Evolutionary conservation across 2,888 invertebrate genomes (phyloP).

Genomic region (Hanleya hanleyi): DNA sequence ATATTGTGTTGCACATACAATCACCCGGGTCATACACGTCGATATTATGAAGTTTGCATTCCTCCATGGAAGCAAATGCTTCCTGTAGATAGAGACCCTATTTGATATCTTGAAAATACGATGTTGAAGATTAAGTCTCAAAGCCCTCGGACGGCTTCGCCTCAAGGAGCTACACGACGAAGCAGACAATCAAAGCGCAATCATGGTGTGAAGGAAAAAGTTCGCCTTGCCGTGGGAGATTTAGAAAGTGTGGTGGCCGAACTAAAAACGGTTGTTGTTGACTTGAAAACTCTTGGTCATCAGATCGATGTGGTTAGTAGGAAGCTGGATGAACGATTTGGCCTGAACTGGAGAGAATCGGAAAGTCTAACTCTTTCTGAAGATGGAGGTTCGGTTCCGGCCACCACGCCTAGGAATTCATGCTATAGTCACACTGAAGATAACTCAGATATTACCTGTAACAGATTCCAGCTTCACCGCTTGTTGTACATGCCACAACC

Average conservation of each 20-base stretch:
- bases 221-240: not conserved
- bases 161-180: not conserved
- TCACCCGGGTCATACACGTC: too few relatives aligned
- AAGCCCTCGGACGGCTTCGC: too few relatives aligned
- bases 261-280: not conserved
- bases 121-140: too few relatives aligned
- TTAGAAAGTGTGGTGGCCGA: not conserved
- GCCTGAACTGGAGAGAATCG: not conserved
- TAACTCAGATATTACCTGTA: not conserved
- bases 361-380: not conserved
- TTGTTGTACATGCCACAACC: not conserved
- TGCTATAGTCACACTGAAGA: not conserved
- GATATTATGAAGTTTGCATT: too few relatives aligned
- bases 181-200: not conserved
- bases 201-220: slow-evolving; percentile 1
- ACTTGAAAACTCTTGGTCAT: not conserved
- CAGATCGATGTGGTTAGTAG: not conserved
- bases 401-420: not conserved
- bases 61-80: too few relatives aligned
- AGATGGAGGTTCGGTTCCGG: not conserved
- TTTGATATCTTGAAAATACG: too few relatives aligned
- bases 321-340: not conserved
- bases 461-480: not conserved
- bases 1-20: too few relatives aligned
- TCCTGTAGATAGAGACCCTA: too few relatives aligned